Percentiles rank a stretch among this genome's conserved stretches.
Evolutionary conservation across 1,140 invertebrate species (phyloP).

Genomic region (Gyrodactylus bullatarudis): DNA sequence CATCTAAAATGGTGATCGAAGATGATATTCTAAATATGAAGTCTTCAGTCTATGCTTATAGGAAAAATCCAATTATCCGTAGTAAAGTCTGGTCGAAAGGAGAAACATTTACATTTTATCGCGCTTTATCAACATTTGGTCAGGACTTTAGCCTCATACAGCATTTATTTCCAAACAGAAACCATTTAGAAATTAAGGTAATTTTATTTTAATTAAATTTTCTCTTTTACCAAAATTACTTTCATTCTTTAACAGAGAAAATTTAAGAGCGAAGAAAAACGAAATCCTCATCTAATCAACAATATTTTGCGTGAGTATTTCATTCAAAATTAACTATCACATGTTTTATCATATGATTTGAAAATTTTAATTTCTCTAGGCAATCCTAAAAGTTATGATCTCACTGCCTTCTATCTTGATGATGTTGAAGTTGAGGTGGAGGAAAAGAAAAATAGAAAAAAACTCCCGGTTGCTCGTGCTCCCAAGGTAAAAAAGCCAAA

Average conservation of each 20-base stretch:
- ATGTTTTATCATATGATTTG: background rate
- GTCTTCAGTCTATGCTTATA: background rate
- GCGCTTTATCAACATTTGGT: background rate
- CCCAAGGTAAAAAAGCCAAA: no score
- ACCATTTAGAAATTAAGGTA: background rate
- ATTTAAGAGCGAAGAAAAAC: background rate
- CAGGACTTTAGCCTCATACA: background rate
- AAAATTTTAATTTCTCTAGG: background rate
- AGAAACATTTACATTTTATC: background rate
- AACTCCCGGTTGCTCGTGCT: no score
- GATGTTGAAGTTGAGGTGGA: background rate
- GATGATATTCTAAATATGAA: background rate
- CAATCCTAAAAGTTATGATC: background rate
- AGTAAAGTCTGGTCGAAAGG: background rate
- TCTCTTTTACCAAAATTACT: no score
- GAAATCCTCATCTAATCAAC: background rate
- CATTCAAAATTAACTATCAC: background rate
- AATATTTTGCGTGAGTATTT: background rate
- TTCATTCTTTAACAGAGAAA: background rate
- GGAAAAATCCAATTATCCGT: background rate
- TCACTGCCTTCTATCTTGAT: background rate
- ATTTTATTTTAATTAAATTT: background rate
- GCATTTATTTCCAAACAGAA: background rate
- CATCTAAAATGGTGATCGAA: background rate
- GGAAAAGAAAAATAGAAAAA: no score